A percentile compares a stretch with the other conserved stretches of the same genome.
Conservation (phyloP, 2,797 vertebrate genomes). For the Vireo griseus region DNA sequence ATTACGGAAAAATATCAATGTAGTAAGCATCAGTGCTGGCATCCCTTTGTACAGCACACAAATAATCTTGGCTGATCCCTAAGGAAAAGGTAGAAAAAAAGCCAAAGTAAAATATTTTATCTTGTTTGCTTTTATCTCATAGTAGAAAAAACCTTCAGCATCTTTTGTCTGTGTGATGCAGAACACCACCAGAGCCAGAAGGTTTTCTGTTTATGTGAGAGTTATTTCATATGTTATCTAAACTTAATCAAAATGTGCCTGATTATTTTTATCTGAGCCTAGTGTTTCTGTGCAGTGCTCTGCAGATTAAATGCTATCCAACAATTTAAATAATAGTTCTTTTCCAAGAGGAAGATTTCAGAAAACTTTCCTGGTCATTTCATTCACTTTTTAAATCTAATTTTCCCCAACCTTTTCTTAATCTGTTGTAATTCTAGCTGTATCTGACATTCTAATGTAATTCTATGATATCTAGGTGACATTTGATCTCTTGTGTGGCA, state of each 20-base stretch:
- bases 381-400: neutral
- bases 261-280: neutral
- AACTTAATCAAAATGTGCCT: neutral
- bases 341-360: neutral
- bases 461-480: neutral
- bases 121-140: neutral
- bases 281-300: neutral
- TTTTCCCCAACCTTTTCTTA: neutral
- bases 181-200: neutral
- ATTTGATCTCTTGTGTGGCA: neutral
- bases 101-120: neutral
- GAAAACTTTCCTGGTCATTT: neutral
- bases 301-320: neutral
- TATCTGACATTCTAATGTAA: neutral
- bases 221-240: neutral
- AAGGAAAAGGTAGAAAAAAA: neutral
- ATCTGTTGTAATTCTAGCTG: neutral
- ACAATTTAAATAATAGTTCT: neutral
- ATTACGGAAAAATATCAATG: neutral
- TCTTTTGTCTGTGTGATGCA: neutral
- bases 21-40: neutral
- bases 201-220: neutral
- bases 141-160: neutral
- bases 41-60: neutral
- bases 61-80: neutral